Conservation (phyloP, 2,113 vertebrate species). For the Pardalotus punctatus region DNA sequence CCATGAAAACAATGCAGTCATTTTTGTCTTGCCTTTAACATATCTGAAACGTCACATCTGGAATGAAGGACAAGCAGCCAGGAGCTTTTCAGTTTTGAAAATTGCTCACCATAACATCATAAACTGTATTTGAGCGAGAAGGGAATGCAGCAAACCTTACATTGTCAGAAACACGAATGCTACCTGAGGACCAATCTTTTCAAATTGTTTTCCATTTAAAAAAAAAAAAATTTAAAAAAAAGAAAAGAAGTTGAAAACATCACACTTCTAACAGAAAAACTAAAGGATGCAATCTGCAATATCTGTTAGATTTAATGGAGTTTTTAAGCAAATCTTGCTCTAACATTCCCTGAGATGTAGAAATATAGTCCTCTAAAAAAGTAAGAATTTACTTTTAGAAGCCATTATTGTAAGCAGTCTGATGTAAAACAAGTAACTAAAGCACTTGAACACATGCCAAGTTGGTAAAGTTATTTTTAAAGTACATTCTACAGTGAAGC, state of each 20-base stretch:
- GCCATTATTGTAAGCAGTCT: not conserved
- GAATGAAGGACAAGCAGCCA: not conserved
- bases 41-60: not conserved
- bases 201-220: not conserved
- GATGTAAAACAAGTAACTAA: not conserved
- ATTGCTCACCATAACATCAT: not conserved
- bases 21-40: not conserved
- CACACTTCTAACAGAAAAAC: not conserved
- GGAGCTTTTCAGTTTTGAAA: not conserved
- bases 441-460: not conserved
- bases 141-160: not conserved
- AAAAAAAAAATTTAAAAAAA: not conserved
- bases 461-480: not conserved
- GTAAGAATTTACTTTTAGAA: not conserved
- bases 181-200: not conserved
- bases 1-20: not conserved
- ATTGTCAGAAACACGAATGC: not conserved
- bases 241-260: not conserved
- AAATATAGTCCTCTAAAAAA: not conserved
- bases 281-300: not conserved
- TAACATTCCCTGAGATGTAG: not conserved
- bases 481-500: not conserved
- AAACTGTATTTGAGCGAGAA: not conserved
- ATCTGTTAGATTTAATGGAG: not conserved
- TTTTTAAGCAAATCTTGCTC: not conserved